Conservation (phyloP, 2,888 invertebrate genomes). For the Atethmia centrago region DNA sequence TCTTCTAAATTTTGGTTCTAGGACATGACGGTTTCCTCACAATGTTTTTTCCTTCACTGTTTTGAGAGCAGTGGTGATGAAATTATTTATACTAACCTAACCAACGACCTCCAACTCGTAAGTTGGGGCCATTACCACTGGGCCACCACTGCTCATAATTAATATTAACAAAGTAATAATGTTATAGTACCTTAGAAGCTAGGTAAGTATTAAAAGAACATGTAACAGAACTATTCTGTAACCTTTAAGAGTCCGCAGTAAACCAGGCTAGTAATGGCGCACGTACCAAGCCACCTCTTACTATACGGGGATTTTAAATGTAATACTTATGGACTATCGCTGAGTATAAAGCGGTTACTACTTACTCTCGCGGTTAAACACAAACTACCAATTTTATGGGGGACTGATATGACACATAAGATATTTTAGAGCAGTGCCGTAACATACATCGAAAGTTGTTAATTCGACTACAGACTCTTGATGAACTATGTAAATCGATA, state of each 20-base stretch:
- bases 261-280: slow-evolving; percentile 34
- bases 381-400: neutral
- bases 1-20: no score
- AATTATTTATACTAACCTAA: no score
- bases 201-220: slow-evolving; percentile 1
- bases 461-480: neutral
- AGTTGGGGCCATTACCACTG: no score
- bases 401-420: neutral
- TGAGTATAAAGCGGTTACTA: slow-evolving; percentile 9
- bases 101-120: no score
- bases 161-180: no score
- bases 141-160: no score
- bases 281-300: slow-evolving; percentile 25
- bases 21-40: no score
- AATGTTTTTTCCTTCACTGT: no score
- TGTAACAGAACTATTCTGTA: slow-evolving; percentile 5
- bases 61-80: no score
- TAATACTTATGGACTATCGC: slow-evolving; percentile 36
- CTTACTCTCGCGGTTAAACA: neutral
- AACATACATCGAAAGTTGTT: neutral
- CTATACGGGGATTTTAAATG: slow-evolving; percentile 19
- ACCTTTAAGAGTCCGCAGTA: slow-evolving; percentile 22
- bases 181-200: no score
- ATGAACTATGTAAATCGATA: neutral
- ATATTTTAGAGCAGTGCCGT: neutral